A percentile compares a stretch with the other conserved stretches of the same genome.
These are phyloP conservation scores for Agrenia bidenticulata DNA, from an alignment of 2,888 invertebrate species.

Conservation along the genomic window DNA sequence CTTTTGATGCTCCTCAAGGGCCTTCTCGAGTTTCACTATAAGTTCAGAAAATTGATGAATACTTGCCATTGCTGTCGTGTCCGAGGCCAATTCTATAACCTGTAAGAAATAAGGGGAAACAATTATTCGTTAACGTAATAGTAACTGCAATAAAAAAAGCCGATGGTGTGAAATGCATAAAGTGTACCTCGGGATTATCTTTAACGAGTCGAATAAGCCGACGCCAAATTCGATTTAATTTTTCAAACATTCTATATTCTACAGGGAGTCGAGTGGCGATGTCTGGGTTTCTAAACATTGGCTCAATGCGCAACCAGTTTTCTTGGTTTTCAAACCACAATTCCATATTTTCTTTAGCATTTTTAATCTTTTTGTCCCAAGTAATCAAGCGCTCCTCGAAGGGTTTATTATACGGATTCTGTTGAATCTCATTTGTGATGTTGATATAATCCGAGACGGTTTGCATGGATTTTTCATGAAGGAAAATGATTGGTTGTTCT, in stretches of 20 bases:
- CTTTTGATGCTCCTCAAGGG: conserved; percentile 37
- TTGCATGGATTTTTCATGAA: conserved; percentile 15
- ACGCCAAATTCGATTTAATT: conserved; percentile 77
- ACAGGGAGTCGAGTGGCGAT: conserved; percentile 61
- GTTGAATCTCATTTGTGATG: conserved; percentile 63
- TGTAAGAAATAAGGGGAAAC: too few relatives aligned
- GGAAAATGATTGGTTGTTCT: conserved; percentile 16
- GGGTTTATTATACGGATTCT: conserved; percentile 75
- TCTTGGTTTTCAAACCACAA: conserved; percentile 74
- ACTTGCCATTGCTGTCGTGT: conserved; percentile 55
- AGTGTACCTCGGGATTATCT: conserved; percentile 67
- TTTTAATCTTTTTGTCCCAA: conserved; percentile 70
- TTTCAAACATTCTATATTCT: conserved; percentile 75
- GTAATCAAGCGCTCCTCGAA: conserved; percentile 72
- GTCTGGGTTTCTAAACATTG: conserved; percentile 29
- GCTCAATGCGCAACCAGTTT: conserved; percentile 56
- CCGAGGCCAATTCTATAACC: conserved; percentile 68
- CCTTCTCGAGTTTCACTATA: conserved; percentile 27
- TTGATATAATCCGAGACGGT: conserved; percentile 27
- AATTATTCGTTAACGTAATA: too few relatives aligned
- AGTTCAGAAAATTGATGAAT: conserved; percentile 36
- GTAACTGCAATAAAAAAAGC: too few relatives aligned
- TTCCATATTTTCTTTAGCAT: conserved; percentile 66
- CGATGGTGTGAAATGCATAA: too few relatives aligned
- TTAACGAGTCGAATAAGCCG: conserved; percentile 71